Conservation (phyloP, 2,888 invertebrate species). For the Gastracanthus pulcherrimus region DNA sequence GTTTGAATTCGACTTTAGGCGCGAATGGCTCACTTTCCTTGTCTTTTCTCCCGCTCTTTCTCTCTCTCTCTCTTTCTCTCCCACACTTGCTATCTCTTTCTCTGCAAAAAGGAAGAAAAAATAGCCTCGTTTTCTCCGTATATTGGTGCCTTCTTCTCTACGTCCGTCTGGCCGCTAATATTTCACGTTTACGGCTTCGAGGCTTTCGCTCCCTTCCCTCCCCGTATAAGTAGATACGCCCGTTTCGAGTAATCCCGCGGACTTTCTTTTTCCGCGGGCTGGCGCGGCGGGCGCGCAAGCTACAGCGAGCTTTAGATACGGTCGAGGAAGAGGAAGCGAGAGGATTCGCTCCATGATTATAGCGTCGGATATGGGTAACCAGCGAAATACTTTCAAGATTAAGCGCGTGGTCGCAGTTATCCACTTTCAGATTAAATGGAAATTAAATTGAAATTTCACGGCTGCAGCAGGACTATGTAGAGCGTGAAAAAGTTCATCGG, state of each 20-base stretch:
- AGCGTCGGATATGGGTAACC: conserved; percentile 13
- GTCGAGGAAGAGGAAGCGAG: background rate
- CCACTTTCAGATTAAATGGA: conserved; percentile 41
- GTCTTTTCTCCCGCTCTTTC: background rate
- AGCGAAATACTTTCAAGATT: conserved; percentile 47
- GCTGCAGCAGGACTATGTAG: conserved; percentile 23
- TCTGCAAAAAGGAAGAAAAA: background rate
- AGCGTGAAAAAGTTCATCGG: conserved; percentile 50
- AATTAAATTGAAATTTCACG: conserved; percentile 51
- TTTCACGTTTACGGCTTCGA: conserved; percentile 39
- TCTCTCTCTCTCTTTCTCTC: background rate
- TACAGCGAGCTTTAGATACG: background rate
- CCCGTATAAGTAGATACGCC: conserved; percentile 44
- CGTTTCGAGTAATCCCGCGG: conserved; percentile 46
- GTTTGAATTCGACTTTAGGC: conserved; percentile 62
- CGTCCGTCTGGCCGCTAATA: conserved; percentile 42
- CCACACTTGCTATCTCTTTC: too few species aligned
- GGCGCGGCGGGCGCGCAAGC: background rate
- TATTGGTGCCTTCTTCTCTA: background rate
- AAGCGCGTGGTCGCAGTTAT: conserved; percentile 40
- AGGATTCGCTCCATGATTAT: conserved; percentile 31
- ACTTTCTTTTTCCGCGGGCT: conserved; percentile 10
- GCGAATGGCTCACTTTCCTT: conserved; percentile 51
- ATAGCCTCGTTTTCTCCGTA: background rate
- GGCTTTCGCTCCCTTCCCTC: background rate